A percentile compares a stretch with the other conserved stretches of the same genome.
Evolutionary conservation across 2,113 vertebrate genomes (phyloP).

Genomic region (Coregonus clupeaformis): DNA sequence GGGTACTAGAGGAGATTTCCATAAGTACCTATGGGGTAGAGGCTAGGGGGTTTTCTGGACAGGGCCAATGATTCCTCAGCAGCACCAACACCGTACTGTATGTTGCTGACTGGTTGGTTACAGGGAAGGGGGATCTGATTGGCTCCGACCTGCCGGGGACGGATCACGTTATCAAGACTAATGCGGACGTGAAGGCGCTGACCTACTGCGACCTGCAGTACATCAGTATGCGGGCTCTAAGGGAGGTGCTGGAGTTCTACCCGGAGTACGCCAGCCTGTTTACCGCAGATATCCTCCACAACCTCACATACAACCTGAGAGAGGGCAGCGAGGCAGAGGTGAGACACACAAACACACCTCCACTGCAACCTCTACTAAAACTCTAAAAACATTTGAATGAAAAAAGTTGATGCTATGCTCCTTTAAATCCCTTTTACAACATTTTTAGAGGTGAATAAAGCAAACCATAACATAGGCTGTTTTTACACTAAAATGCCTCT

Average conservation of each 20-base stretch:
- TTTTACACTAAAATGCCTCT: not conserved
- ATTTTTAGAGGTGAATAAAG: not conserved
- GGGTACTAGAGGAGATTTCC: too few relatives aligned
- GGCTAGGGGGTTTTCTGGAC: too few relatives aligned
- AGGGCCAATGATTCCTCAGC: too few relatives aligned
- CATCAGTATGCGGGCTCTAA: slow-evolving; percentile 83
- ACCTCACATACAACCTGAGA: slow-evolving; percentile 95
- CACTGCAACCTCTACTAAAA: not conserved
- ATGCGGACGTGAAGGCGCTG: slow-evolving; percentile 91
- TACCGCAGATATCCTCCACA: slow-evolving; percentile 83
- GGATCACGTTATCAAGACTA: slow-evolving; percentile 89
- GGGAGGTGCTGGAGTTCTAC: slow-evolving; percentile 90
- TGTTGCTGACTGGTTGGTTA: not conserved
- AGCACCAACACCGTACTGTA: too few relatives aligned
- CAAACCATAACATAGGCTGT: not conserved
- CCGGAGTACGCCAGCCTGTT: slow-evolving; percentile 89
- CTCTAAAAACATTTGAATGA: not conserved
- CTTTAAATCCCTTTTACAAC: not conserved
- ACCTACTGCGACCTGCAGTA: slow-evolving; percentile 96
- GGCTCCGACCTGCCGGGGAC: slow-evolving; percentile 85
- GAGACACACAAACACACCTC: slow-evolving; percentile 31
- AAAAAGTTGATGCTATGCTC: not conserved
- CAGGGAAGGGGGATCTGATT: slow-evolving; percentile 96
- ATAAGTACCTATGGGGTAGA: too few relatives aligned
- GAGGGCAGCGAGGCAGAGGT: slow-evolving; percentile 90